Evolutionary conservation across 2,888 invertebrate species (phyloP).

Genomic region (Callyntrura sp.): DNA sequence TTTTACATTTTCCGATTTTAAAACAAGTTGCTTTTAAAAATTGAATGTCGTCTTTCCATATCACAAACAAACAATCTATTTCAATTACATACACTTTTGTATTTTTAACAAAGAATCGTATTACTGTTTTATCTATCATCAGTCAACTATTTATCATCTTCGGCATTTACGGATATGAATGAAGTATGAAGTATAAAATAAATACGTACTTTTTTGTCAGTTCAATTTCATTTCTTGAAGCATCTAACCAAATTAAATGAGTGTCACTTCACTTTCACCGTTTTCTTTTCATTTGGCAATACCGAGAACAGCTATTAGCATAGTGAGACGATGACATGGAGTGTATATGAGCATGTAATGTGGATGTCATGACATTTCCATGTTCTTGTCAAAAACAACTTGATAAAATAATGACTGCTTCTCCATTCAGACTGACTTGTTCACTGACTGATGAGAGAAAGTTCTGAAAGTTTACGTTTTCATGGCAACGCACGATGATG

Average conservation of each 20-base stretch:
- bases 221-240: not conserved
- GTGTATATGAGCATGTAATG: too few species aligned
- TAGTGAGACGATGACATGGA: too few species aligned
- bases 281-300: too few species aligned
- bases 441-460: too few species aligned
- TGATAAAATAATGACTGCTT: too few species aligned
- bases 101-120: constrained; percentile 53
- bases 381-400: too few species aligned
- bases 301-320: too few species aligned
- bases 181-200: not conserved
- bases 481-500: too few species aligned
- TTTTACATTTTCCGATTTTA: constrained; percentile 6
- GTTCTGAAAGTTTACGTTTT: too few species aligned
- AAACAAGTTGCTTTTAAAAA: constrained; percentile 64
- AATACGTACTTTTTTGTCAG: constrained; percentile 20
- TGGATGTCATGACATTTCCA: too few species aligned
- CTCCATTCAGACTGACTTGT: too few species aligned
- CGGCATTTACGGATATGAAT: not conserved
- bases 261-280: not conserved
- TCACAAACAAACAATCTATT: constrained; percentile 58
- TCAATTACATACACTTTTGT: constrained; percentile 62
- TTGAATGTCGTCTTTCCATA: constrained; percentile 78
- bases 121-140: constrained; percentile 44
- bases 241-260: not conserved
- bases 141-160: constrained; percentile 35